Conservation (phyloP, 2,888 invertebrate species). For the Malthinus seriepunctatus region DNA sequence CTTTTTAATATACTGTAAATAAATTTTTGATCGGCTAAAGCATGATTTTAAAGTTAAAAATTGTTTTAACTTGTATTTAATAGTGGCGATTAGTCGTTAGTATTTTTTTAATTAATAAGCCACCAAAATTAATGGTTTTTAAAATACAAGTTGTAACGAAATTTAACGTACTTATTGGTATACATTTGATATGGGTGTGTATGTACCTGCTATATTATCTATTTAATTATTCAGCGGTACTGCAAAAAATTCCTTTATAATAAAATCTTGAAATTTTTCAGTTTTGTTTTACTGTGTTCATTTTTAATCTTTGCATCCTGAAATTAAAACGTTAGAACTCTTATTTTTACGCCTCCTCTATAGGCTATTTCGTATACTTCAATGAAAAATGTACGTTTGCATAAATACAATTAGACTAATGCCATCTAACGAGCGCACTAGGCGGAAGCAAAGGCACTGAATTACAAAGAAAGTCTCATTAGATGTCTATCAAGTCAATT, state of each 20-base stretch:
- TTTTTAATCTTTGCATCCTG: too few species aligned
- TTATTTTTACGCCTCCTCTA: too few species aligned
- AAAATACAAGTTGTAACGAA: constrained; percentile 12
- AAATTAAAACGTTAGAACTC: too few species aligned
- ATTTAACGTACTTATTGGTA: constrained; percentile 17
- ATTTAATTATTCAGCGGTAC: constrained; percentile 28
- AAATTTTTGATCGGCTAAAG: constrained; percentile 19
- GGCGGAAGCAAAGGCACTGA: too few species aligned
- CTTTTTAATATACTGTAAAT: constrained; percentile 26
- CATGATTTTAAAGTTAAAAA: constrained; percentile 11
- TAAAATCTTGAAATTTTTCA: constrained; percentile 20
- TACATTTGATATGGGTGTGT: constrained; percentile 21
- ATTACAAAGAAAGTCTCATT: too few species aligned
- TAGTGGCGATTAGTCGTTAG: background rate
- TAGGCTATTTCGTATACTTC: too few species aligned
- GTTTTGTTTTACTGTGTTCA: background rate
- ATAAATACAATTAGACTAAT: too few species aligned
- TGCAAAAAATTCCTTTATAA: constrained; percentile 36
- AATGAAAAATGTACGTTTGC: too few species aligned
- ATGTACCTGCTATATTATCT: constrained; percentile 18
- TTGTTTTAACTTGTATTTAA: constrained; percentile 1
- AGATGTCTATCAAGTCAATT: too few species aligned
- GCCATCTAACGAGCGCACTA: too few species aligned
- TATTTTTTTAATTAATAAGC: background rate
- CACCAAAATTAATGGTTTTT: background rate